phyloP scores from a whole-genome alignment of 92 coral and sea anemone genomes.

The Parazoanthus darwini region DNA sequence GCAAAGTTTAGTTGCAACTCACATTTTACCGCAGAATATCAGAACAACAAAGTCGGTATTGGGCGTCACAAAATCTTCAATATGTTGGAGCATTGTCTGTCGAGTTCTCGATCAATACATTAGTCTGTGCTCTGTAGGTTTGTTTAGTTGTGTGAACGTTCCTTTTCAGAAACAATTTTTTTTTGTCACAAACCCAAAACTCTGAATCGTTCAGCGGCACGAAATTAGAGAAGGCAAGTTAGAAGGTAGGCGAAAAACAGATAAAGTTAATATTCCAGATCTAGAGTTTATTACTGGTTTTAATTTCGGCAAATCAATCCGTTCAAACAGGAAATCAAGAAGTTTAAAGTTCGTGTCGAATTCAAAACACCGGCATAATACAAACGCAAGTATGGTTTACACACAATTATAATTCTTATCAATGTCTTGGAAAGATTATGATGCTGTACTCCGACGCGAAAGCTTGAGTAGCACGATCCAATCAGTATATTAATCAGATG shows the following conservation, averaged over 20 bases:
- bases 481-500: not conserved
- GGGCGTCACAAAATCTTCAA: too few species aligned
- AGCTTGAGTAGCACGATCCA: not conserved
- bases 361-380: not conserved
- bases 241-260: not conserved
- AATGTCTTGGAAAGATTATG: not conserved
- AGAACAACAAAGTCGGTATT: not conserved
- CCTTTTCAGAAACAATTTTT: not conserved
- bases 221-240: not conserved
- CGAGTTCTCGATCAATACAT: not conserved
- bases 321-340: not conserved
- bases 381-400: not conserved
- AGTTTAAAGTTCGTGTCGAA: not conserved
- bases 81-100: not conserved
- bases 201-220: not conserved
- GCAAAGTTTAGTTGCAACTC: not conserved
- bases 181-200: not conserved
- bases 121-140: not conserved
- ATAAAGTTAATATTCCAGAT: too few species aligned
- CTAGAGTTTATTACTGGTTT: not conserved
- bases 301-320: constrained; percentile 1
- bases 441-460: not conserved
- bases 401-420: not conserved
- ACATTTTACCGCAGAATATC: not conserved
- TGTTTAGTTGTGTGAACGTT: not conserved